Percentiles rank a stretch among this genome's conserved stretches.
These are phyloP conservation scores for Clarias pachynema DNA, from an alignment of 2,797 vertebrate genomes.

Conservation along the genomic window DNA sequence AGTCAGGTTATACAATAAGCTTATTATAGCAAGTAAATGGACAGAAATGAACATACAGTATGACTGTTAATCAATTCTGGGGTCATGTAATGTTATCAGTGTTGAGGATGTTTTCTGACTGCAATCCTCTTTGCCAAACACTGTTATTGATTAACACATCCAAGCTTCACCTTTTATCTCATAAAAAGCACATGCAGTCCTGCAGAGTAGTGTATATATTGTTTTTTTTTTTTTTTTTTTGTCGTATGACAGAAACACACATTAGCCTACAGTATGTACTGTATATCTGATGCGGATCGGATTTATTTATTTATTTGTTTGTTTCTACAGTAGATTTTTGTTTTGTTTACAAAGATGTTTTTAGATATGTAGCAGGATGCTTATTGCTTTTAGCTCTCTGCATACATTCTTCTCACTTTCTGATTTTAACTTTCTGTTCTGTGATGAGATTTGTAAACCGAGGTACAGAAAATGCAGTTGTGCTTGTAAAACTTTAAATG, in stretches of 20 bases:
- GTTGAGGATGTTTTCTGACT: not conserved
- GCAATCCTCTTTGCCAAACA: not conserved
- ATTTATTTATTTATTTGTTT: not conserved
- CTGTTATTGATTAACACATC: slow-evolving; percentile 7
- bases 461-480: not conserved
- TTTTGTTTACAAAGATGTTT: not conserved
- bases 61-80: too few species aligned
- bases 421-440: not conserved
- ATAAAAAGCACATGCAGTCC: not conserved
- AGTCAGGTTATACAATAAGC: not conserved
- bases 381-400: not conserved
- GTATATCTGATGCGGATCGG: not conserved
- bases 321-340: not conserved
- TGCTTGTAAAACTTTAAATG: not conserved
- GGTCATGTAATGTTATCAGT: not conserved
- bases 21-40: not conserved
- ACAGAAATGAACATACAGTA: not conserved
- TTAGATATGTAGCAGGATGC: not conserved
- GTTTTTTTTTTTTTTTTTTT: not conserved
- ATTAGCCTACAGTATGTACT: not conserved
- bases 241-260: not conserved
- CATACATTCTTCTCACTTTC: not conserved
- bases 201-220: not conserved
- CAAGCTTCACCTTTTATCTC: not conserved
- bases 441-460: not conserved